These are phyloP conservation scores for Cynocephalus volans DNA, from an alignment of 2,113 vertebrate species.

Conservation along the genomic window DNA sequence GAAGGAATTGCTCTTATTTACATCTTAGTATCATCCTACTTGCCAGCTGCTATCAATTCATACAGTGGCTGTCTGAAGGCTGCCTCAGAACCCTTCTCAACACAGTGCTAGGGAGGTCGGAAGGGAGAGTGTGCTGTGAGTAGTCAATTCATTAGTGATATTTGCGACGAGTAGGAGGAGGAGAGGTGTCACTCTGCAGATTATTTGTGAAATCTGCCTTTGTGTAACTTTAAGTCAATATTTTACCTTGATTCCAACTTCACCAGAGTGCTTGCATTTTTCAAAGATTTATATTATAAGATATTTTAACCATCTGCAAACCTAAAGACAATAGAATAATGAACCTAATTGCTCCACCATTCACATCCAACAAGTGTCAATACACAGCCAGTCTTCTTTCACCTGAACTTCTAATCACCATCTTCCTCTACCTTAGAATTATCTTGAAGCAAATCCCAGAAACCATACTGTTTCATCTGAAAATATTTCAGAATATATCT, in stretches of 20 bases:
- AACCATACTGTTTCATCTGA: background rate
- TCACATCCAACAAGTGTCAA: background rate
- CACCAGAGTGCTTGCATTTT: background rate
- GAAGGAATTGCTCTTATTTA: background rate
- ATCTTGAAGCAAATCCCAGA: background rate
- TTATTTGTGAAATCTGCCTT: background rate
- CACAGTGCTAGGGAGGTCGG: rapidly evolving
- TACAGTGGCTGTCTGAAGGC: background rate
- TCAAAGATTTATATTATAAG: background rate
- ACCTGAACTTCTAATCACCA: background rate
- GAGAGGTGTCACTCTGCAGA: background rate
- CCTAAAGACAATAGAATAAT: background rate
- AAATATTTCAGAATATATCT: background rate
- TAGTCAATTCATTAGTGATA: background rate
- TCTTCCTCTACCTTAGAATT: background rate
- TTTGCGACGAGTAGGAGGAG: background rate
- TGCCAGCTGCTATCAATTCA: background rate
- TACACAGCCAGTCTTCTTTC: background rate
- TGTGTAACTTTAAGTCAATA: background rate
- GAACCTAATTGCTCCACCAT: background rate
- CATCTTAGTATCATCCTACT: background rate
- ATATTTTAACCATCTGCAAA: background rate
- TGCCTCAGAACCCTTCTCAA: background rate
- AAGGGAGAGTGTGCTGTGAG: background rate
- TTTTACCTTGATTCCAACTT: background rate